Evolutionary conservation across 1,140 invertebrate genomes (phyloP), one percentile per base, ranked within the genome.

Genomic region (Stenopsyche tienmushanensis): DNA sequence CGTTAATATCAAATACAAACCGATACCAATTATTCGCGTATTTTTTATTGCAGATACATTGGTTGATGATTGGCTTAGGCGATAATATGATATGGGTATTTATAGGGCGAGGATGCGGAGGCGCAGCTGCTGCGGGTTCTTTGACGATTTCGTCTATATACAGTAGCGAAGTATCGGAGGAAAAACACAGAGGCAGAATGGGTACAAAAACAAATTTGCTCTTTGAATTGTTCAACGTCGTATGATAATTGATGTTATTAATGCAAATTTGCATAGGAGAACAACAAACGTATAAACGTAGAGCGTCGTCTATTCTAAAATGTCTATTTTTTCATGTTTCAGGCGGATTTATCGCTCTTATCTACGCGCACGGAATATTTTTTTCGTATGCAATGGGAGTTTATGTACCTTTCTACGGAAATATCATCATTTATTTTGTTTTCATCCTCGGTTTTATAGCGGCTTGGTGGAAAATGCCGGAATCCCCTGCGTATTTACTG

Each of bases 391-490:
- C 62, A 18, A 13, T 70, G 47, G 68, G 64, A 26, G 47, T 55
- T 2, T 60, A 47, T 44, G 13, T 55, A 0, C 47, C 47, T 0
- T 70, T 34, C 47, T 29, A 24, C n/a, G 7, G 17, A 10, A 26
- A 42, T 9, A 25, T 39, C 15, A 18, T 26, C 5, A 44, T 57
- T 13, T 50, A 67, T 20, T 21, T 70, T 8, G 18, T 15, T 13
- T 34, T 52, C 5, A 47, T 25, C n/a, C 0, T 65, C 3, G 3
- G 64, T 1, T 70, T 55, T 50, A 23, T 62, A 1, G 62, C 65
- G 9, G 15, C 45, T 13, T 70, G 68, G 68, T 66, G 64, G 64
- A 59, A 49, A 17, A 67, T 67, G 64, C 68, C 64, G 10, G 68
- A 70, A 45, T 64, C 68, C 1, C 68, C 68, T 1, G 55, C 50